These are phyloP conservation scores for Noctua janthe DNA, from an alignment of 2,888 invertebrate species.

Conservation along the genomic window DNA sequence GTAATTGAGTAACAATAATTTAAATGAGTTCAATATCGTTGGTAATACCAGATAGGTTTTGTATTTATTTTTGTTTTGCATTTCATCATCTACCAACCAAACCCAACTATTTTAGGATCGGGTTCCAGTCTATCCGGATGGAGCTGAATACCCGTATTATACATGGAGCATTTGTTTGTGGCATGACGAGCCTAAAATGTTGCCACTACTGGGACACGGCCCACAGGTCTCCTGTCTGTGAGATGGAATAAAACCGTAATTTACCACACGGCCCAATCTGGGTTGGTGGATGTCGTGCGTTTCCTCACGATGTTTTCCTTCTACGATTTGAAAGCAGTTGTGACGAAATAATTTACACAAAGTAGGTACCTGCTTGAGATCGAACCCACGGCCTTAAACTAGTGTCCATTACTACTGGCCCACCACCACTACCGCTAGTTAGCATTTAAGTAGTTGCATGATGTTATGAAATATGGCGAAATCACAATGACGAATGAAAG, in stretches of 20 bases:
- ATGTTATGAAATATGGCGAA: constrained; percentile 34
- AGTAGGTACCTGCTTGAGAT: not conserved
- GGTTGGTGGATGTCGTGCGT: not conserved
- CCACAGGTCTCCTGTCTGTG: not conserved
- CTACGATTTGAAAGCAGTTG: not conserved
- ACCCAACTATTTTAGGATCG: not conserved
- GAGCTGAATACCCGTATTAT: no score
- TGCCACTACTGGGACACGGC: not conserved
- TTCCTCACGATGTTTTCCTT: not conserved
- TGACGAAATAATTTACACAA: not conserved
- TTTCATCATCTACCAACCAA: not conserved
- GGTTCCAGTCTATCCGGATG: not conserved
- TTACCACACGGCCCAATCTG: not conserved
- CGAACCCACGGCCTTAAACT: not conserved
- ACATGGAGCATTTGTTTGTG: not conserved
- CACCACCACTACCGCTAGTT: not conserved
- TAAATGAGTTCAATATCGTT: constrained; percentile 15
- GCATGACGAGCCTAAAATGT: not conserved
- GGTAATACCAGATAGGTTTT: constrained; percentile 17
- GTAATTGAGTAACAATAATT: constrained; percentile 12
- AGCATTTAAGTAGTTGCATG: not conserved
- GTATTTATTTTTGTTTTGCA: not conserved
- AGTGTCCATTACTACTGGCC: not conserved
- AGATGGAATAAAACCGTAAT: not conserved
- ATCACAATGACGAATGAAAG: not conserved